A percentile compares a stretch with the other conserved stretches of the same genome.
Evolutionary conservation across 2,113 vertebrate genomes (phyloP).

Genomic region (Prinia subflava): DNA sequence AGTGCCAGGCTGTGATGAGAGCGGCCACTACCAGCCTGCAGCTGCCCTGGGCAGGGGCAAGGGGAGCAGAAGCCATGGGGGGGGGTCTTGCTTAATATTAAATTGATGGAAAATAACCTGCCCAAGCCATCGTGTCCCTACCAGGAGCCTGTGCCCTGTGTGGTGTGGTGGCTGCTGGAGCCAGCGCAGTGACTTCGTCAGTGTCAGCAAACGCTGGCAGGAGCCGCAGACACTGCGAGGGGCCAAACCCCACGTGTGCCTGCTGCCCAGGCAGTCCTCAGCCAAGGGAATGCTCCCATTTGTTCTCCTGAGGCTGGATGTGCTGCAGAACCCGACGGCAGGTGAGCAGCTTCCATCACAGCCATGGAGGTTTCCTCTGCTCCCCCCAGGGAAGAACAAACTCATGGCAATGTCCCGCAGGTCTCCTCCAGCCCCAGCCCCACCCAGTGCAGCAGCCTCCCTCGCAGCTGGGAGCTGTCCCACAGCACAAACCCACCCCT

Average conservation of each 20-base stretch:
- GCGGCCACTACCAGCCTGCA: background rate
- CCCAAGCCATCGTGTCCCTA: background rate
- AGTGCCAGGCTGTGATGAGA: fast-evolving
- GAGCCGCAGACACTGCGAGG: background rate
- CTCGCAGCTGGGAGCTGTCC: background rate
- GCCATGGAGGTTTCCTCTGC: background rate
- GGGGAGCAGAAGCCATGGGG: background rate
- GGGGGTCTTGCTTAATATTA: fast-evolving
- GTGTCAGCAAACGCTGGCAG: background rate
- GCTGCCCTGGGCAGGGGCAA: background rate
- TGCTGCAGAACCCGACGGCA: background rate
- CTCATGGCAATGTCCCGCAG: fast-evolving
- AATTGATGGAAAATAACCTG: background rate
- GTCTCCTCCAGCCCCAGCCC: background rate
- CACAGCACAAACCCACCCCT: background rate
- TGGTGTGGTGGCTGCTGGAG: background rate
- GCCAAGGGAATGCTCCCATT: background rate
- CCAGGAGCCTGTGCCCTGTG: fast-evolving
- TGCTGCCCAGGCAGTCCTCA: background rate
- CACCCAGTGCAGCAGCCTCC: background rate
- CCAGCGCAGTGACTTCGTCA: fast-evolving
- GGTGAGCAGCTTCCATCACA: background rate
- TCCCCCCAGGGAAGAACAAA: background rate
- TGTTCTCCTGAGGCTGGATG: background rate
- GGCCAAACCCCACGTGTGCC: background rate